Evolutionary conservation across 2,113 vertebrate genomes (phyloP).

Genomic region (Platycercus adscitus): DNA sequence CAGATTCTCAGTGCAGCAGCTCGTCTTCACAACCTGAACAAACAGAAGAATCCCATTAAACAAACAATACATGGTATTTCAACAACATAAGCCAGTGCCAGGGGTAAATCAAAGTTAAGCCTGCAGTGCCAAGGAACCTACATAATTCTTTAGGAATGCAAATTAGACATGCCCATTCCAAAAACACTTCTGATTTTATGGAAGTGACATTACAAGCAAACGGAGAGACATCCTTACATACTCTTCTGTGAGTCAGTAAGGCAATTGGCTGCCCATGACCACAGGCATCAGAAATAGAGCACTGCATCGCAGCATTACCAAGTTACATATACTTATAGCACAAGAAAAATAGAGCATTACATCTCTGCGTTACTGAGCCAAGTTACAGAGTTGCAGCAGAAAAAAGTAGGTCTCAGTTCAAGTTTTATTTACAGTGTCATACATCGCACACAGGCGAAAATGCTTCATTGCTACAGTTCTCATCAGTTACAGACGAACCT

Average conservation of each 20-base stretch:
- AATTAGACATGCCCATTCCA: background rate
- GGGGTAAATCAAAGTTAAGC: background rate
- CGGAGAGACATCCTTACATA: background rate
- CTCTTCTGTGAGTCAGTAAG: background rate
- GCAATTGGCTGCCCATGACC: background rate
- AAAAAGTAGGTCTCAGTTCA: background rate
- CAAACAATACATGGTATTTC: background rate
- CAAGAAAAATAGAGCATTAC: slow-evolving; percentile 34
- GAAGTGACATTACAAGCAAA: background rate
- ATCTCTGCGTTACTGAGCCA: background rate
- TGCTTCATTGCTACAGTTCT: background rate
- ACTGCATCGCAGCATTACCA: background rate
- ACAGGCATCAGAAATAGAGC: slow-evolving; percentile 41
- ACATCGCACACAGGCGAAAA: background rate
- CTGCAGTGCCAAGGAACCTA: background rate
- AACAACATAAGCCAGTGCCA: background rate
- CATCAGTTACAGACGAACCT: background rate
- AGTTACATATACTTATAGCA: slow-evolving; percentile 8
- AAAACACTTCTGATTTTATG: background rate
- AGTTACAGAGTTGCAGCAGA: slow-evolving; percentile 26
- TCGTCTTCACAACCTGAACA: slow-evolving; percentile 54
- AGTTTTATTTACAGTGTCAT: slow-evolving; percentile 7
- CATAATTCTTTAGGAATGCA: slow-evolving; percentile 5
- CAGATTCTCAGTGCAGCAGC: background rate
- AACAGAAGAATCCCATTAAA: slow-evolving; percentile 7